Conservation (phyloP, 1,140 invertebrate species). For the Heliothis subflexa region DNA sequence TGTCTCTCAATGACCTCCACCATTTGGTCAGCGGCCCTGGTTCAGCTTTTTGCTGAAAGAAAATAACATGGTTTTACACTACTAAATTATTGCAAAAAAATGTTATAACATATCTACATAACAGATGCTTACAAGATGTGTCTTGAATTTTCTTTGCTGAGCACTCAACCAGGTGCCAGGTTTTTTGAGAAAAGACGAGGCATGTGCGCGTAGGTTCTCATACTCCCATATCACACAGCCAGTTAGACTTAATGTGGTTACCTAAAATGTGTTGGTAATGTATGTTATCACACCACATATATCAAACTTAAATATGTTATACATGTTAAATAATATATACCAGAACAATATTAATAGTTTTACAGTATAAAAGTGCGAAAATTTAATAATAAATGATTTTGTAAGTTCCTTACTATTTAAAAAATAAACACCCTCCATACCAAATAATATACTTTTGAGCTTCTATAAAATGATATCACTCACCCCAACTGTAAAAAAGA, state of each 20-base stretch:
- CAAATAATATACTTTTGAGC: no score
- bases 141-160: slow-evolving; percentile 80
- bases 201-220: slow-evolving; percentile 91
- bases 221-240: slow-evolving; percentile 95
- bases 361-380: no score
- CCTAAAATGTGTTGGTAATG: slow-evolving; percentile 82
- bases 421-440: no score
- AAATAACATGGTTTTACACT: not conserved
- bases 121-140: slow-evolving; percentile 65
- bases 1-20: slow-evolving; percentile 92
- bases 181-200: slow-evolving; percentile 87
- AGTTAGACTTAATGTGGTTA: slow-evolving; percentile 90
- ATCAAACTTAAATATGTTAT: no score
- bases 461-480: slow-evolving; percentile 52
- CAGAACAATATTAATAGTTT: no score
- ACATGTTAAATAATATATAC: no score
- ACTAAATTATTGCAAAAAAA: not conserved
- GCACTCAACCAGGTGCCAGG: slow-evolving; percentile 85
- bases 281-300: not conserved
- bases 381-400: no score
- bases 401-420: no score
- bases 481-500: slow-evolving; percentile 90
- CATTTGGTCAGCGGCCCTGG: slow-evolving; percentile 88
- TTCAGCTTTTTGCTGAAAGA: slow-evolving; percentile 82
- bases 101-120: slow-evolving; percentile 30